phyloP scores from a whole-genome alignment of 2,113 vertebrate genomes.

The Saguinus imperator region DNA sequence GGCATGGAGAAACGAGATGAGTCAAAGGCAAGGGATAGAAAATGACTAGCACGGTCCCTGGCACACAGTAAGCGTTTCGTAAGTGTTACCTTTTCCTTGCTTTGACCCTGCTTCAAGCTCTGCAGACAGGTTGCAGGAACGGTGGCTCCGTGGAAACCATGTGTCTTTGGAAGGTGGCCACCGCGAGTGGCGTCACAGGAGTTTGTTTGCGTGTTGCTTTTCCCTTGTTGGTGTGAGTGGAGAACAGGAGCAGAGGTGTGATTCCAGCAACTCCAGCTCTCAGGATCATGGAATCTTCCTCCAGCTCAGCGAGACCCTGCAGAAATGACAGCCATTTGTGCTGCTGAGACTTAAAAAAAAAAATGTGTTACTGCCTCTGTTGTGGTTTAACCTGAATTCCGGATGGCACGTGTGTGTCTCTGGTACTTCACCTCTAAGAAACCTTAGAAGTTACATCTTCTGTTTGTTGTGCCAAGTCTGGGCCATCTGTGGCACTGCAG shows the following conservation, averaged over 20 bases:
- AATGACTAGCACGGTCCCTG: neutral
- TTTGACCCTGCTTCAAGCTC: neutral
- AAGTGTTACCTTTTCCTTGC: neutral
- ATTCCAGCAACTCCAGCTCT: neutral
- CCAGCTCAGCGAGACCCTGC: neutral
- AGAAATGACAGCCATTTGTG: neutral
- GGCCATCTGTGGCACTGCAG: neutral
- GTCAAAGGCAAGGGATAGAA: neutral
- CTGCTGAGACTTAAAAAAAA: neutral
- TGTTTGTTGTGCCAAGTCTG: neutral
- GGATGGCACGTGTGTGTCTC: neutral
- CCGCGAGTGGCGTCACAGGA: neutral
- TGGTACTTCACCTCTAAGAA: slow-evolving; percentile 12
- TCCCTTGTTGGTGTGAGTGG: neutral
- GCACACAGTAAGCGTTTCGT: neutral
- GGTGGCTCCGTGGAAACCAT: neutral
- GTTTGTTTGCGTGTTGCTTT: neutral
- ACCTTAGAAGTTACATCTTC: neutral
- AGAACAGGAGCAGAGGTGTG: neutral
- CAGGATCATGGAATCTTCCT: neutral
- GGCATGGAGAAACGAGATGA: neutral
- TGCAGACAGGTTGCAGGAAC: neutral
- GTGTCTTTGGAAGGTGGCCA: neutral
- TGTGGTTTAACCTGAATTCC: neutral
- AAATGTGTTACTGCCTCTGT: neutral